Conservation (phyloP, 1,140 invertebrate genomes). For the Zaprionus davidi region DNA sequence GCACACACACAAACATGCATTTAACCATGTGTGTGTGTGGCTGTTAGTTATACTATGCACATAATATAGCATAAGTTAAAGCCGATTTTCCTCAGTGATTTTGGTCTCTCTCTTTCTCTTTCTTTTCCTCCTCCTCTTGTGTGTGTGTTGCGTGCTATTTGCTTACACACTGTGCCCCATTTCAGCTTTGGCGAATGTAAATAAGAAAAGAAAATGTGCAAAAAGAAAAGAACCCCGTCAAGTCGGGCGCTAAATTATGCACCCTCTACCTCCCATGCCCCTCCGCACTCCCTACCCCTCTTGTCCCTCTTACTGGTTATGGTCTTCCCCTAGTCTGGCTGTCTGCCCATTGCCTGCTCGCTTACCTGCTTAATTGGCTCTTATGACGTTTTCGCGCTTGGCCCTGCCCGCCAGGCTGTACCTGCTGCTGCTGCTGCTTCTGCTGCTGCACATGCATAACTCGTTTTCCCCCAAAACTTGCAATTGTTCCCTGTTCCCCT, state of each 20-base stretch:
- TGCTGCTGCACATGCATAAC: constrained; percentile 31
- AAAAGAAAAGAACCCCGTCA: constrained; percentile 8
- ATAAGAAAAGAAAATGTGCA: constrained; percentile 34
- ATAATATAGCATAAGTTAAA: constrained; percentile 67
- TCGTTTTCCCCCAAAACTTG: constrained; percentile 51
- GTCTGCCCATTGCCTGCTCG: constrained; percentile 33
- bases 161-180: constrained; percentile 41
- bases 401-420: constrained; percentile 32
- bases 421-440: neutral
- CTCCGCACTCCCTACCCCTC: no score
- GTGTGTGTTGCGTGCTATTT: constrained; percentile 66
- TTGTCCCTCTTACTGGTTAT: constrained; percentile 4
- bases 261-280: constrained; percentile 13
- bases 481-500: constrained; percentile 28
- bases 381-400: constrained; percentile 81
- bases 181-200: constrained; percentile 50
- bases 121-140: neutral
- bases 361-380: constrained; percentile 82
- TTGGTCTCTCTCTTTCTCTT: constrained; percentile 33
- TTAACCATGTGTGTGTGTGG: neutral
- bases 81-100: constrained; percentile 69
- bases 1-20: constrained; percentile 9
- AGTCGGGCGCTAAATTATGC: constrained; percentile 55
- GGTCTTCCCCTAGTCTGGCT: constrained; percentile 34
- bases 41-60: constrained; percentile 5